Evolutionary conservation across 2,888 invertebrate genomes (phyloP).

Genomic region (Aphidoletes aphidimyza): DNA sequence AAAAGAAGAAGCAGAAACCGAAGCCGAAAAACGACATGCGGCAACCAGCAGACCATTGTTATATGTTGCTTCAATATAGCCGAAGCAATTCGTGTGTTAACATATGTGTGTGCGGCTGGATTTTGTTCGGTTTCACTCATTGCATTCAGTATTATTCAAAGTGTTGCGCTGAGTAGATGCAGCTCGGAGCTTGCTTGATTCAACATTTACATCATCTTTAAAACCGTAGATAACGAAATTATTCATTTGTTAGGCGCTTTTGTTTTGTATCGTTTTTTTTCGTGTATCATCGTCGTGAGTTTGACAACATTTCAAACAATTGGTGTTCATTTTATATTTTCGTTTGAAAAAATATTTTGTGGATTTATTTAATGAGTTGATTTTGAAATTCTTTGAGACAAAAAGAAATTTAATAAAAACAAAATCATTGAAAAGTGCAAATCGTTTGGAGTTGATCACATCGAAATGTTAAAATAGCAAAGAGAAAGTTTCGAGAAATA

Average conservation of each 20-base stretch:
- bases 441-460: not conserved
- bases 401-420: not conserved
- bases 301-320: no score
- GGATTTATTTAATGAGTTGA: not conserved
- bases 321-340: no score
- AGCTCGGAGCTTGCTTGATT: not conserved
- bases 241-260: not conserved
- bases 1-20: not conserved
- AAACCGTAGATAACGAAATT: not conserved
- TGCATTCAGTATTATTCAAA: constrained; percentile 47
- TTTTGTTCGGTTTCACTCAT: constrained; percentile 9
- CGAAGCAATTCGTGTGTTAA: constrained; percentile 17
- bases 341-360: not conserved
- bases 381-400: not conserved
- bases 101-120: not conserved
- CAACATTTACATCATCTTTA: not conserved
- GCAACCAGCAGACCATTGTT: constrained; percentile 5
- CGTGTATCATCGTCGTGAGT: no score
- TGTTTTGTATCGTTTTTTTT: not conserved
- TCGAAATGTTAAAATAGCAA: constrained; percentile 11
- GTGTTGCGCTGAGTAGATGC: constrained; percentile 35
- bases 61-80: not conserved
- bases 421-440: not conserved
- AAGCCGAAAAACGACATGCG: not conserved
- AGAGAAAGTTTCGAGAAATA: constrained; percentile 14